A percentile compares a stretch with the other conserved stretches of the same genome.
These are phyloP conservation scores for Orientallactaga sibirica DNA, from an alignment of 2,797 vertebrate genomes.

Conservation along the genomic window DNA sequence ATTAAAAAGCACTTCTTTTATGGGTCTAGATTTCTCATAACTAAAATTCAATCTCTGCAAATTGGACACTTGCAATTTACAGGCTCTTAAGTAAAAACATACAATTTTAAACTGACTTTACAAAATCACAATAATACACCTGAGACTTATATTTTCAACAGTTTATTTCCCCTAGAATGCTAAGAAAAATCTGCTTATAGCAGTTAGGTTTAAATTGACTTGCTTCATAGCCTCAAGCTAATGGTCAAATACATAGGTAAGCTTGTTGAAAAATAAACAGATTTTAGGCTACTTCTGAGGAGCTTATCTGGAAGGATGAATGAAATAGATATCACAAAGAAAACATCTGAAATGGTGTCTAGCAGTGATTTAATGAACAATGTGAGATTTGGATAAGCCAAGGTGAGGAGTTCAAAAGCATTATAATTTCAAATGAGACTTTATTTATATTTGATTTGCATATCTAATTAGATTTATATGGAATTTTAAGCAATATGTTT, in stretches of 20 bases:
- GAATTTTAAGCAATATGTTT: no score
- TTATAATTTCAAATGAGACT: slow-evolving; percentile 28
- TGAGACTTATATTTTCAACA: slow-evolving; percentile 34
- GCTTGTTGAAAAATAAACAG: slow-evolving; percentile 47
- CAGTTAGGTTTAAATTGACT: slow-evolving; percentile 47
- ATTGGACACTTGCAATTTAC: slow-evolving; percentile 33
- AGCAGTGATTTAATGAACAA: not conserved
- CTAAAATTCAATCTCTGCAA: slow-evolving; percentile 47
- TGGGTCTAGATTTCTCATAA: slow-evolving; percentile 49
- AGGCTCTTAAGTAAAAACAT: slow-evolving; percentile 31
- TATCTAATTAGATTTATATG: no score
- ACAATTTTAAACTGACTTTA: slow-evolving; percentile 22
- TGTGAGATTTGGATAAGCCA: not conserved
- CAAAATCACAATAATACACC: slow-evolving; percentile 48
- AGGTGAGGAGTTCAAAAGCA: not conserved
- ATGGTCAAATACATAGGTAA: not conserved
- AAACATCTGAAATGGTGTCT: slow-evolving; percentile 30
- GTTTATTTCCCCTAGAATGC: not conserved
- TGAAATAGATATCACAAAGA: slow-evolving; percentile 3
- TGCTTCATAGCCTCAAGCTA: not conserved
- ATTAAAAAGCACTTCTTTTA: slow-evolving; percentile 35
- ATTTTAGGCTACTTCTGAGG: slow-evolving; percentile 30
- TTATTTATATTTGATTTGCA: not conserved
- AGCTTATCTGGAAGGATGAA: slow-evolving; percentile 24
- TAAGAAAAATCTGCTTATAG: slow-evolving; percentile 27